Base-by-base conservation (phyloP, 2,888 invertebrate genomes). In the Monochamus alternatus region DNA sequence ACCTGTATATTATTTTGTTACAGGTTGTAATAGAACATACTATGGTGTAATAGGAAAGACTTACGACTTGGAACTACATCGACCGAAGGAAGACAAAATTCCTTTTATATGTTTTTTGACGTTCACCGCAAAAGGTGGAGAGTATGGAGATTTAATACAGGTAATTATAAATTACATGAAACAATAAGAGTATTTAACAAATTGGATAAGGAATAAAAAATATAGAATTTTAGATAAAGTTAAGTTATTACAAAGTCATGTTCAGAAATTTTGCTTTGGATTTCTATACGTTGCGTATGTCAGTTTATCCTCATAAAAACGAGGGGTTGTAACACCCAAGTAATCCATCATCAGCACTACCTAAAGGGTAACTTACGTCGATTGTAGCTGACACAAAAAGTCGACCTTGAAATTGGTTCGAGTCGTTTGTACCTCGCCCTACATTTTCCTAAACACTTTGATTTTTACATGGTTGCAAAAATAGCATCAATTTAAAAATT, bases 11-110 rank as follows among this genome's bases (percentile, higher is more conserved):
- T 38, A 51, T 4, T 55, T 84, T 85, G 91, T 87, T 91, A 89
- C 92, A 96, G 96, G 94, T 67, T 97, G 97, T 90, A 97, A 97
- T 90, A 93, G 94, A 86, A 97, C 97, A 4, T 97, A 97, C 89
- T 96, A 95, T 84, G 97, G 97, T 1, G 95, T 97, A 86, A 93
- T 96, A 72, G 97, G 96, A 5, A 93, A 94, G 84, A 96, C 96
- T 1, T 97, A 97, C 88, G 94, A 95, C 83, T 87, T 97, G 89
- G 96, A 96, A 86, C 90, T 97, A 69, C 96, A 96, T 88, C 92
- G 96, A 77, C 96, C 96, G 31, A 93, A 95, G 82, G 95, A 95
- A 89, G 95, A 96, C 86, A 92, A 95, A 86, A 94, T 96, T 84
- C 97, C 97, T 30, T 97, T 96, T 89, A 93, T 96, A 82, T 97